Evolutionary conservation across 2,113 vertebrate genomes (phyloP), one percentile per base, ranked within the genome.

Genomic region (Notothenia rossii): DNA sequence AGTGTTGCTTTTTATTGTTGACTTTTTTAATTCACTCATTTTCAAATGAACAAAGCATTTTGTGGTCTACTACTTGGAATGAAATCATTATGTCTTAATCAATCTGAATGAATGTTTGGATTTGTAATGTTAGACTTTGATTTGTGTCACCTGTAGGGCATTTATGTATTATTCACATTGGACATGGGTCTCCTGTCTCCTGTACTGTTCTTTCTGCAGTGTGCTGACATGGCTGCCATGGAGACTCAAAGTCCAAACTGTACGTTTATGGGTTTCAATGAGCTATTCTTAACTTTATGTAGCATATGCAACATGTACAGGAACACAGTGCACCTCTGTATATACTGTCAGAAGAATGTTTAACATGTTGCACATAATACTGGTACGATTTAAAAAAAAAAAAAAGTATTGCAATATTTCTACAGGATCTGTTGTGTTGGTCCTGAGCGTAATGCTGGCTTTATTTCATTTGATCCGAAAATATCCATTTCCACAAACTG

Each of bases 1-100:
- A 36, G 22, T 78, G 84, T 90, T 85, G 74, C 81, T 91, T 92
- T 40, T 93, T 90, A 85, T 75, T 72, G 49, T 79, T 72, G 56
- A 77, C 29, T 75, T 87, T 84, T 87, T 81, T 22, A 49, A 81
- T 73, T 76, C 14, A 61, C 33, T 58, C 70, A 76, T 72, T 90
- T 84, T 79, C 58, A 46, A 70, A 61, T 43, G 48, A 72, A 64
- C 60, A 75, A 73, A 66, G 22, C 36, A 68, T 76, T 82, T 33
- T 79, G 20, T 86, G 62, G 13, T 86, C 59, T 74, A 56, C 56
- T 77, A 81, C 67, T 83, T 78, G 43, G 85, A 90, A 89, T 83
- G 80, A 85, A 81, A 84, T 88, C 50, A 59, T 77, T 11, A 59
- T 81, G 77, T 91, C 72, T 82, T 89, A 89, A 79, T 75, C 56